Conservation (phyloP, 2,113 vertebrate species). For the Penelope pileata region DNA sequence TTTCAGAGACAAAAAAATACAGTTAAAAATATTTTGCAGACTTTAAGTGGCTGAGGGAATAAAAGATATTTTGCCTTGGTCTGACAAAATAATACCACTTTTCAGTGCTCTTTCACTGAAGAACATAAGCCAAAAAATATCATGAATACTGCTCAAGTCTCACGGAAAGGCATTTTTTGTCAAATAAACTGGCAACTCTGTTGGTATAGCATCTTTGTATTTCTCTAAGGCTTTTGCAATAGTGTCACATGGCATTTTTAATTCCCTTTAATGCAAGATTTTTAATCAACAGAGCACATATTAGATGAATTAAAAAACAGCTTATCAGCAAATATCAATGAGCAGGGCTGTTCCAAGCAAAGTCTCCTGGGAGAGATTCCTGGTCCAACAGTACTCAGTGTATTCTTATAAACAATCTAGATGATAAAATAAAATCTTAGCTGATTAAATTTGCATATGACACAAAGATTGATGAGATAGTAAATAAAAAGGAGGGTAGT, state of each 20-base stretch:
- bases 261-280: constrained; percentile 41
- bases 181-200: background rate
- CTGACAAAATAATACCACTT: background rate
- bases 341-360: background rate
- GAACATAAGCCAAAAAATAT: background rate
- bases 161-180: background rate
- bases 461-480: constrained; percentile 34
- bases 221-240: constrained; percentile 18
- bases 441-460: constrained; percentile 69
- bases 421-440: constrained; percentile 57
- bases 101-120: background rate
- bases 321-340: constrained; percentile 52
- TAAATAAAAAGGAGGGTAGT: constrained; percentile 9
- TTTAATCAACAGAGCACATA: constrained; percentile 60
- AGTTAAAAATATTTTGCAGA: constrained; percentile 8
- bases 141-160: background rate
- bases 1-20: constrained; percentile 31
- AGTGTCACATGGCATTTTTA: constrained; percentile 31
- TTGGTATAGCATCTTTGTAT: background rate
- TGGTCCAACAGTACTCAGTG: background rate
- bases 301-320: constrained; percentile 38
- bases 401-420: constrained; percentile 47
- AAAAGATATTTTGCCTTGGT: background rate
- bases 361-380: background rate
- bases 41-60: background rate